A percentile compares a stretch with the other conserved stretches of the same genome.
These are phyloP conservation scores for Criorhina ranunculi DNA, from an alignment of 2,888 invertebrate genomes.

Conservation along the genomic window DNA sequence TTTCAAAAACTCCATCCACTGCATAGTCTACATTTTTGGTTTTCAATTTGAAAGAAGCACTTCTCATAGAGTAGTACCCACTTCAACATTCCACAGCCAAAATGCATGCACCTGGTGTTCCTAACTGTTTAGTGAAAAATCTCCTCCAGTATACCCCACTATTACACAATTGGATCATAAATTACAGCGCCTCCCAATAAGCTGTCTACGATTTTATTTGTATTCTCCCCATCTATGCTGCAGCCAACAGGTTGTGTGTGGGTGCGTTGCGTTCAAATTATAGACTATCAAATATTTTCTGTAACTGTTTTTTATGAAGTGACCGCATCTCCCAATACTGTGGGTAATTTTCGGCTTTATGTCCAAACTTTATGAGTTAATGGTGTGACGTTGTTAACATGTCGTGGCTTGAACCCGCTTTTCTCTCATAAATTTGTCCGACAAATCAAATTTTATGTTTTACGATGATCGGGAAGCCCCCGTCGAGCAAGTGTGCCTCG, in stretches of 20 bases:
- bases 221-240: conserved; percentile 16
- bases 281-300: conserved; percentile 52
- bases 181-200: conserved; percentile 63
- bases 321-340: conserved; percentile 52
- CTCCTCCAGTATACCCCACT: conserved; percentile 16
- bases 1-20: no score
- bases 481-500: conserved; percentile 65
- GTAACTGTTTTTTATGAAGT: conserved; percentile 69
- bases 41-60: no score
- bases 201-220: conserved; percentile 62
- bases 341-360: conserved; percentile 63
- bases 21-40: no score
- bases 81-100: background rate
- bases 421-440: conserved; percentile 68
- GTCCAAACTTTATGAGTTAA: conserved; percentile 63
- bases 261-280: conserved; percentile 64
- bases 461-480: conserved; percentile 65
- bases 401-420: conserved; percentile 57
- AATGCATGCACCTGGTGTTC: background rate
- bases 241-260: conserved; percentile 39
- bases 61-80: background rate
- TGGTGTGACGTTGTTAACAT: conserved; percentile 76
- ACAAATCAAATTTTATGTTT: conserved; percentile 74
- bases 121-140: no score
- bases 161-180: conserved; percentile 56